Conservation (phyloP, 2,113 vertebrate genomes). For the Lasiurus borealis region DNA sequence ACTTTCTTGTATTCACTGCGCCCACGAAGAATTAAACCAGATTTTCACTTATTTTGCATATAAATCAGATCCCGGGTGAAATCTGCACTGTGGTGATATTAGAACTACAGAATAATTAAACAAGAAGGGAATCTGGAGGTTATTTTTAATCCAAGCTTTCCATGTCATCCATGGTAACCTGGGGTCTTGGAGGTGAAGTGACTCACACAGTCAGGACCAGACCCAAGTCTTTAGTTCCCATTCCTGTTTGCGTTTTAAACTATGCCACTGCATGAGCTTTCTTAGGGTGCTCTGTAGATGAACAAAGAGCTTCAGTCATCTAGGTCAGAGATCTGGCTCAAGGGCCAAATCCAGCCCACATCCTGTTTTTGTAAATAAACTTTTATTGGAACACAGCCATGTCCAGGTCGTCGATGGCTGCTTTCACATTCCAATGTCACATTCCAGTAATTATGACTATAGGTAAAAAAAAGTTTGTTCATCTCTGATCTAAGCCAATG, state of each 20-base stretch:
- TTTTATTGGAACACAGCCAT: conserved; percentile 29
- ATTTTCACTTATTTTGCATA: background rate
- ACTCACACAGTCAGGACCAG: background rate
- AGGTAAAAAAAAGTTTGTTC: background rate
- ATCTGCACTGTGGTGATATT: background rate
- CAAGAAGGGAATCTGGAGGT: background rate
- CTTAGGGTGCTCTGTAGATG: background rate
- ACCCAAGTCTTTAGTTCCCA: background rate
- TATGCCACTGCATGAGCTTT: background rate
- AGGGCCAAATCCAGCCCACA: background rate
- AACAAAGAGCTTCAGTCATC: background rate
- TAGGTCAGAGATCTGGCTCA: background rate
- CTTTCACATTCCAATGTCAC: background rate
- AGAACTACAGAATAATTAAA: background rate
- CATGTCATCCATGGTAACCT: background rate
- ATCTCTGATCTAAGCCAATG: background rate
- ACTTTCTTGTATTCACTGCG: background rate
- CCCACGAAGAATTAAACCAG: background rate
- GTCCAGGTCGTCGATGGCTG: background rate
- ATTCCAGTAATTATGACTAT: background rate
- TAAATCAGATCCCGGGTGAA: background rate
- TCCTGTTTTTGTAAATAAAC: conserved; percentile 13
- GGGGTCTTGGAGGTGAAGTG: background rate
- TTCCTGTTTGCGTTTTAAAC: background rate
- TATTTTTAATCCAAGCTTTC: background rate